Conservation (phyloP, 2,888 invertebrate genomes). For the Cepaea hortensis region DNA sequence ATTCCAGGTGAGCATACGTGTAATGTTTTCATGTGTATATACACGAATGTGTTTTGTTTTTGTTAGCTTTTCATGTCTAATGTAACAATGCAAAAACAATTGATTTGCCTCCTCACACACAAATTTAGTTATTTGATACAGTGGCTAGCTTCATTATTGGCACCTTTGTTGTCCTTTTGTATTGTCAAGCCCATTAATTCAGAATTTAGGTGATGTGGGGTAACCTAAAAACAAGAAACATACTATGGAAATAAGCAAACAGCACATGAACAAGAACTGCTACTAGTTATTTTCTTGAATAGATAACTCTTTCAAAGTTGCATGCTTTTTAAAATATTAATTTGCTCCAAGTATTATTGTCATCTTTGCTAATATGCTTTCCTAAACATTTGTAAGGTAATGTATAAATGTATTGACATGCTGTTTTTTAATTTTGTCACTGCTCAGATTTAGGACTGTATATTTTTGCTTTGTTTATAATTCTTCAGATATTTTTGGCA, state of each 20-base stretch:
- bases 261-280: not conserved
- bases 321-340: not conserved
- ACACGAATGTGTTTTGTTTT: no score
- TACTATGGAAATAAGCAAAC: not conserved
- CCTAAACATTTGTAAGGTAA: no score
- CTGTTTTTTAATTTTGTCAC: no score
- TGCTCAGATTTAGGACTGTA: no score
- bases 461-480: no score
- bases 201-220: not conserved
- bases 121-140: no score
- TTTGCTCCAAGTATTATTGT: not conserved
- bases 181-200: not conserved
- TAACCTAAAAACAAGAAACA: not conserved
- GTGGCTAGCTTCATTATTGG: no score
- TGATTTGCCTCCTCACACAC: no score
- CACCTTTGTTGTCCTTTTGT: not conserved
- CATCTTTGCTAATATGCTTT: not conserved
- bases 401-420: no score
- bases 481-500: no score
- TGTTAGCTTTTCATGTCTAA: no score
- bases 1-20: conserved; percentile 70
- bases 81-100: no score
- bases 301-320: not conserved
- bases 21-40: not conserved
- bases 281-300: not conserved